These are phyloP conservation scores for Carduelis carduelis DNA, from an alignment of 2,797 vertebrate genomes.

Conservation along the genomic window DNA sequence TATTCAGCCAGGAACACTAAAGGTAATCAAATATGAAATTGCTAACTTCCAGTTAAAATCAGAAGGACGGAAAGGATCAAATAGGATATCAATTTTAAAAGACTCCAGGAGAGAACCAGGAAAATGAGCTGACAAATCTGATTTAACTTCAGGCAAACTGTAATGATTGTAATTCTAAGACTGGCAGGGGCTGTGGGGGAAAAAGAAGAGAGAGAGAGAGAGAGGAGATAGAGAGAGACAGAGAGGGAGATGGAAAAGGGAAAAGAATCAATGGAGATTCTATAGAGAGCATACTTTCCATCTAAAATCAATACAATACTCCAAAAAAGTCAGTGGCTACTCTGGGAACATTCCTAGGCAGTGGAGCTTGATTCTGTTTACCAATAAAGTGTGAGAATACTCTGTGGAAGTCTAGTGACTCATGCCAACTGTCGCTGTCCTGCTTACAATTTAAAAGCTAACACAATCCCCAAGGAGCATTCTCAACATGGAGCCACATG, in stretches of 20 bases:
- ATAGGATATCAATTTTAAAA: background rate
- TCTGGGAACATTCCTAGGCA: background rate
- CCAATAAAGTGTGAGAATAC: background rate
- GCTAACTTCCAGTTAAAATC: background rate
- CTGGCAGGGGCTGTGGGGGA: fast-evolving
- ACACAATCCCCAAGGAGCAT: background rate
- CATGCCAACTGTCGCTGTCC: background rate
- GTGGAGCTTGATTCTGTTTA: background rate
- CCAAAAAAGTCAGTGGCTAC: background rate
- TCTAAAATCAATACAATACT: background rate
- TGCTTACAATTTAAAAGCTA: background rate
- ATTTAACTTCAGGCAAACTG: background rate
- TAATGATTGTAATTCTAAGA: background rate
- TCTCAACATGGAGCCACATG: background rate
- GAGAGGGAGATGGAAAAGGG: background rate
- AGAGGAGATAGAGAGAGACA: background rate
- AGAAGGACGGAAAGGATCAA: background rate
- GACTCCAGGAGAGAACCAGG: background rate
- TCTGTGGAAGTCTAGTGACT: background rate
- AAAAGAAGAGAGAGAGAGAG: background rate
- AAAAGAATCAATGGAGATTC: background rate
- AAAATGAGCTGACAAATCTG: slow-evolving; percentile 17
- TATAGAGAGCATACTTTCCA: background rate
- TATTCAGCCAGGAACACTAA: background rate
- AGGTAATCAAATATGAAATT: background rate